Base-by-base conservation (phyloP, 2,113 vertebrate species). In the Alectura lathami region DNA sequence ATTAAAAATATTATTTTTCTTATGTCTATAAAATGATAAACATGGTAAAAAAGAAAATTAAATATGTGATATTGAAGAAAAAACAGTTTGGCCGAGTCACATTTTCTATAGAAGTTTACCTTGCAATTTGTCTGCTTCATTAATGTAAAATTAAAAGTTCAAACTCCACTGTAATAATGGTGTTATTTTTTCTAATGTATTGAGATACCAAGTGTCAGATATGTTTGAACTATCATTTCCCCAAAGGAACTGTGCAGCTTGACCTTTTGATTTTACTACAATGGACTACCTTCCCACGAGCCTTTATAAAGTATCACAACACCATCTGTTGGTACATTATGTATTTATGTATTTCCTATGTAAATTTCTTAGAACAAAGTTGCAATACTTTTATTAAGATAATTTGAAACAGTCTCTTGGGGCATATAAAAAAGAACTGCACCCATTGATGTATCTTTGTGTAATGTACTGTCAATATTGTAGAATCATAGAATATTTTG, bases 221-320 rank as follows among this genome's bases (percentile, higher is more conserved):
- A 63, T 20, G 17, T 85, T 89, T 78, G 74, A 91, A 73, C 67
- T 88, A 82, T 87, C 17, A 21, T 88, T 95, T 93, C 30, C 54
- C 59, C n/a, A 77, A 64, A 80, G 70, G 73, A 87, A 83, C 29
- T 91, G 85, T 85, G 45, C 67, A 79, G 40, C 34, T 87, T 91
- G 86, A 95, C 74, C 77, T 50, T 94, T 94, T 80, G 63, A 15
- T 95, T 88, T 94, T 86, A 75, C 94, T 87, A 36, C 59, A 91
- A 21, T 86, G 56, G n/a, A 60, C 56, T 81, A 24, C n/a, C 43
- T 92, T 92, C 47, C 50, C 48, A 88, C 24, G 64, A 85, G 26
- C 32, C 30, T 93, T 92, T 94, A 57, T 62, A 75, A 95, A 91
- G 78, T 67, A 89, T 42, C n/a, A 79, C 29, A 85, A 9, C 59